Base-by-base conservation (phyloP, 1,140 invertebrate genomes). In the Maniola jurtina region DNA sequence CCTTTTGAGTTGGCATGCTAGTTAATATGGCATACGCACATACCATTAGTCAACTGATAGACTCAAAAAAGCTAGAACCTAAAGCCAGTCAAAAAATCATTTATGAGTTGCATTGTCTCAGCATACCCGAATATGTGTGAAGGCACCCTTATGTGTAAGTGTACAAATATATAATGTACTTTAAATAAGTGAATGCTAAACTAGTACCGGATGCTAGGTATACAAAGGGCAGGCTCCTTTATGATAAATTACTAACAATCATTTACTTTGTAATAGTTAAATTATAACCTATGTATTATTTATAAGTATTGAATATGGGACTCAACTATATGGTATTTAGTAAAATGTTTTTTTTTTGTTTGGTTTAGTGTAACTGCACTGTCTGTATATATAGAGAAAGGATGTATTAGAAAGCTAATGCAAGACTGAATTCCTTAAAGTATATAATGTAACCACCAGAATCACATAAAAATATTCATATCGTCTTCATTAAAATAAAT, bases 241-340 rank as follows among this genome's bases (percentile, higher is more conserved):
- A 62, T 73, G 68, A 59, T 36, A 45, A 45, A 11, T 45, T 79
- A 83, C 67, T 72, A 68, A 81, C 67, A 75, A 81, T 74, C 71
- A 72, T 74, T 76, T 78, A 78, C 76, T 77, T 80, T 79, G 70
- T 84, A 74, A 72, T 83, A 82, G 75, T 76, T 77, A 79, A 83
- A 77, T 79, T 76, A 64, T 77, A 82, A 87, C 66, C 57, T 70
- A 66, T 85, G 80, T 88, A 82, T 86, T 84, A 84, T 76, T 82
- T 66, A 47, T 88, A 88, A 88, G 82, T 88, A 86, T 88, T 81
- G 73, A 75, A 84, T 84, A 84, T 86, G 84, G 85, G 85, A 90
- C 85, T 89, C 86, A 90, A 90, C 73, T 90, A 57, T 40, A 86
- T 81, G 76, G 79, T 88, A 84, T 87, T 86, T 89, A 89, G 87